These are phyloP conservation scores for Triplophysa siluroides DNA, from an alignment of 2,113 vertebrate genomes.

Conservation along the genomic window DNA sequence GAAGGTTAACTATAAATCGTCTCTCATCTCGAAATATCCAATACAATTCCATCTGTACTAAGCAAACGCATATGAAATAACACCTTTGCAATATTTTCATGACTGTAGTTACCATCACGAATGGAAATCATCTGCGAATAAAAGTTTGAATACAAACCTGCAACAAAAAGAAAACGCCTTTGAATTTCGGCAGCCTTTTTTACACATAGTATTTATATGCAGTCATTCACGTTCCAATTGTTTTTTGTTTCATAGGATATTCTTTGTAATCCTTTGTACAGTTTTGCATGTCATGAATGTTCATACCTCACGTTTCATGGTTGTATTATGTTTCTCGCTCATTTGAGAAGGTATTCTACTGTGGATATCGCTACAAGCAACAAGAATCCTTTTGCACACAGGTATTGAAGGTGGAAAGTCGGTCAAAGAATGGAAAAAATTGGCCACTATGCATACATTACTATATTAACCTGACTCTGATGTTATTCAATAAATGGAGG, in stretches of 20 bases:
- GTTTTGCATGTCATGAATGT: constrained; percentile 97
- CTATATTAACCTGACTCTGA: constrained; percentile 93
- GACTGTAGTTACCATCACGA: background rate
- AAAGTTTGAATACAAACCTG: background rate
- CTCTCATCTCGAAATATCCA: background rate
- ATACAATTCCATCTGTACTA: constrained; percentile 14
- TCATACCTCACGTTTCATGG: constrained; percentile 81
- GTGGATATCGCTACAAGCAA: constrained; percentile 87
- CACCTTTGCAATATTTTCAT: constrained; percentile 2
- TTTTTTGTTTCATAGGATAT: constrained; percentile 79
- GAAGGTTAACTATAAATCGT: background rate
- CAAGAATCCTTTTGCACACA: constrained; percentile 91
- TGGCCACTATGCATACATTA: constrained; percentile 82
- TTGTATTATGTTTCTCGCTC: constrained; percentile 76
- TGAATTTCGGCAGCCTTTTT: constrained; percentile 80
- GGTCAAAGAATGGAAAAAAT: constrained; percentile 80
- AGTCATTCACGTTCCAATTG: constrained; percentile 86
- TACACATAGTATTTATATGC: constrained; percentile 79
- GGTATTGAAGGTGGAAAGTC: constrained; percentile 92
- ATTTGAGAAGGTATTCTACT: constrained; percentile 81
- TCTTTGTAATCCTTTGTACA: constrained; percentile 98
- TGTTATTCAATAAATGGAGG: constrained; percentile 97
- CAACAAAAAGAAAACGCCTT: constrained; percentile 64
- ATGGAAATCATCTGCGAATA: constrained; percentile 43
- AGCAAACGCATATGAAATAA: background rate